Conservation (phyloP, 2,797 vertebrate species). For the Diglossa cyanea region DNA sequence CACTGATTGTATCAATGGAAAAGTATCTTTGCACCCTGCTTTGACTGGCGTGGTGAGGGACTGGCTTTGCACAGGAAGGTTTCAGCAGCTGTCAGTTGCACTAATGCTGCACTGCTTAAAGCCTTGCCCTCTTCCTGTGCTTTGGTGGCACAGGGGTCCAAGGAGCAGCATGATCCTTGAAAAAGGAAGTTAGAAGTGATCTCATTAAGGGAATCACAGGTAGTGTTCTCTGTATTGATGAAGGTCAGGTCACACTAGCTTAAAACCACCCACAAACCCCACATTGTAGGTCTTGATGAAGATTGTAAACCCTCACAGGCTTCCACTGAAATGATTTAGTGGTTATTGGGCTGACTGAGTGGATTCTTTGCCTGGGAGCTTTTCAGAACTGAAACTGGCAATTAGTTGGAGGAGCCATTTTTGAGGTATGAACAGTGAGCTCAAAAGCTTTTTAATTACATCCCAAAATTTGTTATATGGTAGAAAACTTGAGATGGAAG, state of each 20-base stretch:
- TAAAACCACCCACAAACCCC: background rate
- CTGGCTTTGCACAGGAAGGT: fast-evolving
- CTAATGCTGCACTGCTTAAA: background rate
- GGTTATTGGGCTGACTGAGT: background rate
- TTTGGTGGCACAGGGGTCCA: background rate
- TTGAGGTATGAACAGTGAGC: background rate
- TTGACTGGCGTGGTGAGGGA: fast-evolving
- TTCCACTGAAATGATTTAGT: background rate
- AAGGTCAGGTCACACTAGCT: background rate
- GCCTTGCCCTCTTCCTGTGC: background rate
- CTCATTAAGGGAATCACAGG: background rate
- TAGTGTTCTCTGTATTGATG: background rate
- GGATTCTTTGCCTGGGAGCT: background rate
- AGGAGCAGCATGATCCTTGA: background rate
- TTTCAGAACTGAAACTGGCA: background rate
- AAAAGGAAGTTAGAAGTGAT: background rate
- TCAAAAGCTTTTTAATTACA: background rate
- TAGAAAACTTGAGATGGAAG: background rate
- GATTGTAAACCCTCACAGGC: background rate
- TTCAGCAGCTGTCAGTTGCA: background rate
- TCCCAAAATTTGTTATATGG: background rate
- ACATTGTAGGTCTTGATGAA: background rate
- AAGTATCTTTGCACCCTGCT: background rate
- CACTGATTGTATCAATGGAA: background rate
- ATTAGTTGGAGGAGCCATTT: fast-evolving